phyloP scores from a whole-genome alignment of 2,113 vertebrate species.

The Calyptommatus sinebrachiatus region DNA sequence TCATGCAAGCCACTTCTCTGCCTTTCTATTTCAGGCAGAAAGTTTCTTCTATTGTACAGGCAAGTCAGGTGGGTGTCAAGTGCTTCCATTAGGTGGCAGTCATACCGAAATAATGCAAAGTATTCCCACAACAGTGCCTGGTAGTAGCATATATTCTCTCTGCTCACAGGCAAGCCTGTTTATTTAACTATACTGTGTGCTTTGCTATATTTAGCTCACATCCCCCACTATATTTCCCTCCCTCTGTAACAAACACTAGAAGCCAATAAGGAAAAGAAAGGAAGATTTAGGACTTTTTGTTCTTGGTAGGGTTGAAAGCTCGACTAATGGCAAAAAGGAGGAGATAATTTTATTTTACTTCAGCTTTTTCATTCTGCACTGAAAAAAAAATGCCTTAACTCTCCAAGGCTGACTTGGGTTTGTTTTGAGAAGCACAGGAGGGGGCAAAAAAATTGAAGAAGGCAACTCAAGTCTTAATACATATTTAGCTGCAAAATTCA shows the following conservation, averaged over 20 bases:
- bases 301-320: background rate
- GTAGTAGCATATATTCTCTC: background rate
- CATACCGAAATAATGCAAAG: slow-evolving; percentile 4
- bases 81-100: background rate
- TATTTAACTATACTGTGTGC: background rate
- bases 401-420: background rate
- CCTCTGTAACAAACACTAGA: background rate
- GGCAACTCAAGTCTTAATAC: background rate
- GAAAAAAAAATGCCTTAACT: background rate
- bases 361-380: too few species aligned
- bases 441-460: background rate
- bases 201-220: background rate
- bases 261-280: background rate
- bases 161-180: background rate
- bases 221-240: background rate
- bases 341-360: background rate
- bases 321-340: background rate
- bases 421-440: background rate
- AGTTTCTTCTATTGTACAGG: background rate
- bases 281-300: background rate
- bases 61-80: background rate
- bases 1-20: background rate
- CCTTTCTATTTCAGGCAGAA: background rate
- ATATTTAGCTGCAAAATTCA: too few species aligned
- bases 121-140: rapidly evolving